Conservation (phyloP, 1,140 invertebrate species). For the Eriocheir sinensis region DNA sequence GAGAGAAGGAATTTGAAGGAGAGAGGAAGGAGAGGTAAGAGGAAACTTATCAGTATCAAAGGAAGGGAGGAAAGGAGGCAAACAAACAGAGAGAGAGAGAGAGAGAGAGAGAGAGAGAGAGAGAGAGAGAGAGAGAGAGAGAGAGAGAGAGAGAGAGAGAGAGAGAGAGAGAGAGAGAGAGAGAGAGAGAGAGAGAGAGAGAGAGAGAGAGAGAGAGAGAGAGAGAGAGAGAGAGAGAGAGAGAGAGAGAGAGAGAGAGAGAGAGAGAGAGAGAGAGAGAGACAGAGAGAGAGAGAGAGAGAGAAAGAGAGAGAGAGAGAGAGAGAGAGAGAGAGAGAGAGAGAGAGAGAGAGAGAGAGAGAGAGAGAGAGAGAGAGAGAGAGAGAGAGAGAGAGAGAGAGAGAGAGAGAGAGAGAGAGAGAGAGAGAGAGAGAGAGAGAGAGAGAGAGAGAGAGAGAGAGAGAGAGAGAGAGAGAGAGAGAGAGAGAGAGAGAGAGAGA, state of each 20-base stretch:
- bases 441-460: no score
- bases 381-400: no score
- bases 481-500: no score
- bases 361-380: no score
- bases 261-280: background rate
- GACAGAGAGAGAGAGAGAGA: background rate
- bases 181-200: background rate
- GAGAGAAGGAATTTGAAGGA: no score
- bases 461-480: no score
- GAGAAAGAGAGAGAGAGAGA: constrained; percentile 2
- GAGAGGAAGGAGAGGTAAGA: no score
- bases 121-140: background rate
- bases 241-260: background rate
- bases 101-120: background rate
- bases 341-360: no score
- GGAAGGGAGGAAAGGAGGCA: no score
- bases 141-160: background rate
- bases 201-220: background rate
- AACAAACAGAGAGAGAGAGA: no score
- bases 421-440: no score
- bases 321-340: constrained; percentile 26
- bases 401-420: no score
- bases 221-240: background rate
- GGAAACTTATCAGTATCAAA: background rate
- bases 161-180: background rate